Base-by-base conservation (phyloP, 2,113 vertebrate species). In the Hippocampus guttulatus region DNA sequence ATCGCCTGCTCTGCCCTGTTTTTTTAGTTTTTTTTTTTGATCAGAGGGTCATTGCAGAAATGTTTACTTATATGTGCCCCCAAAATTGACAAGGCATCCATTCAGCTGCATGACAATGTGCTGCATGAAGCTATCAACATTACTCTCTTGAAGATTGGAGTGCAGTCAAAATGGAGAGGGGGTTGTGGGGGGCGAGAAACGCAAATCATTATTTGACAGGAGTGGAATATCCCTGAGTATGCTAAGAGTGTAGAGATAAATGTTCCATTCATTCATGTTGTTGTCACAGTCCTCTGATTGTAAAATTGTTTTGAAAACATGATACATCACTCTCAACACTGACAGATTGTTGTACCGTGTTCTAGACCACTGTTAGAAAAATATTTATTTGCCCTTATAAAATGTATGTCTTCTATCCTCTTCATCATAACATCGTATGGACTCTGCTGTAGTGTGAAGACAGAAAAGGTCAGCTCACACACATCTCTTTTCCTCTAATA, bases 201-300 rank as follows among this genome's bases (percentile, higher is more conserved):
- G 12, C 1, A 45, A 11, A 45, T 11, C 43, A 38, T 9, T 54
- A 57, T 20, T 5, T 47, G n/a, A 64, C 25, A 51, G 41, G 58
- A 65, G 16, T 23, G 51, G 1, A n/a, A 61, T 51, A 41, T 64
- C 41, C 12, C 57, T 38, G n/a, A 47, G 47, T 18, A 63, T 63
- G 14, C 16, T 49, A 15, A 49, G 16, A 49, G 47, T 15, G 33
- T 38, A 33, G 43, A 23, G 51, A 64, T 45, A 33, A 33, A 38
- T 66, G 60, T 40, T 65, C 21, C 73, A 5, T 60, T 23, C 69
- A 38, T 73, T 61, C 45, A 64, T n/a, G 49, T n/a, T 64, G 18
- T 15, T 66, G 23, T 68, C 51, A 47, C 33, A 63, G 38, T 20
- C 25, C 10, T 41, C 63, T 61, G 64, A 70, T 61, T 5, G 18